Evolutionary conservation across 2,888 invertebrate genomes (phyloP).

Genomic region (Drosophila aldrichi): DNA sequence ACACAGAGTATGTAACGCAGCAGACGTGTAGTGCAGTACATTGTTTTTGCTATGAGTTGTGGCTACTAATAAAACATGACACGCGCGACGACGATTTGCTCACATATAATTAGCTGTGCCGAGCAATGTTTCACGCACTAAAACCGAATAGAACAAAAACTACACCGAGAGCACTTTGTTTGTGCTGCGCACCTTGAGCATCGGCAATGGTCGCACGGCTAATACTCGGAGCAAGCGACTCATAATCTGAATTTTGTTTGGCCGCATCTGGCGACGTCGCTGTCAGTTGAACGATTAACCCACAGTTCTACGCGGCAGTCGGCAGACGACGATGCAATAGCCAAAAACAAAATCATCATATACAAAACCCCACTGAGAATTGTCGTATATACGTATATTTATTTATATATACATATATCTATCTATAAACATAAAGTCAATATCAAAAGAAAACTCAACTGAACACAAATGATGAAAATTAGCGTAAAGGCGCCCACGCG

Average conservation of each 20-base stretch:
- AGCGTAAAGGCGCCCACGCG: conserved; percentile 63
- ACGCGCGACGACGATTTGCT: conserved; percentile 2
- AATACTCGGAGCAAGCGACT: conserved; percentile 52
- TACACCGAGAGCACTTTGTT: conserved; percentile 15
- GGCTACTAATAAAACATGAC: conserved; percentile 39
- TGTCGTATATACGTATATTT: conserved; percentile 14
- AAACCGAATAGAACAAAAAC: conserved; percentile 11
- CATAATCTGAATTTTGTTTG: conserved; percentile 73
- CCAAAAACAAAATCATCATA: conserved; percentile 35
- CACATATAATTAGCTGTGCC: conserved; percentile 31
- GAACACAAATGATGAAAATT: conserved; percentile 57
- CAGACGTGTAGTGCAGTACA: conserved; percentile 71
- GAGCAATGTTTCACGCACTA: conserved; percentile 14
- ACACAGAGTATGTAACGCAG: conserved; percentile 67
- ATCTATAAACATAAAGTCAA: conserved; percentile 42
- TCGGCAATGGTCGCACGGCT: conserved; percentile 63
- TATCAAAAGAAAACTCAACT: conserved; percentile 57
- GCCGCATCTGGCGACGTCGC: conserved; percentile 53
- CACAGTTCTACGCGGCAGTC: conserved; percentile 44
- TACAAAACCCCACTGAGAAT: conserved; percentile 41
- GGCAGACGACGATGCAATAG: conserved; percentile 55
- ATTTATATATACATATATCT: conserved; percentile 8
- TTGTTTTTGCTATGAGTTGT: conserved; percentile 33
- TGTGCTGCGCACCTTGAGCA: conserved; percentile 63
- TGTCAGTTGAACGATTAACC: conserved; percentile 63